Evolutionary conservation across 2,888 invertebrate species (phyloP).

Genomic region (Acleris laterana): DNA sequence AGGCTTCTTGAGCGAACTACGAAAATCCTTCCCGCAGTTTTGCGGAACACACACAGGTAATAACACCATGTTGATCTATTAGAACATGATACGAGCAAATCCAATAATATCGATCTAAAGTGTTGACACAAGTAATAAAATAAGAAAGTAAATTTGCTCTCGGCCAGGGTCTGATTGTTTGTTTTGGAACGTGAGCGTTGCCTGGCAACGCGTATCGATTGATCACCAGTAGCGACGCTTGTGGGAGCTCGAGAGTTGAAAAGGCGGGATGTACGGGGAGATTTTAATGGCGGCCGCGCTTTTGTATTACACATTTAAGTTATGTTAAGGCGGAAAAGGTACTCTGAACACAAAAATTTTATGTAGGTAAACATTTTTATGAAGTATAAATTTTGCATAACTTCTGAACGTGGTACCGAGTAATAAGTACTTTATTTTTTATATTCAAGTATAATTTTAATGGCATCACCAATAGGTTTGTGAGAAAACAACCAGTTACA

Average conservation of each 20-base stretch:
- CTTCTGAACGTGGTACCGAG: no score
- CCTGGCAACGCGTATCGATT: slow-evolving; percentile 79
- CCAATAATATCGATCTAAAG: slow-evolving; percentile 80
- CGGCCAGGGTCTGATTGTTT: slow-evolving; percentile 79
- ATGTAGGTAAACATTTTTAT: no score
- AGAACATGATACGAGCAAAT: slow-evolving; percentile 67
- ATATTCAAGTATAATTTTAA: no score
- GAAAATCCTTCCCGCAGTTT: slow-evolving; percentile 83
- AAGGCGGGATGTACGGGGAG: slow-evolving; percentile 45
- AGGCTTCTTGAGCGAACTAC: slow-evolving; percentile 80
- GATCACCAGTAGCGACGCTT: slow-evolving; percentile 66
- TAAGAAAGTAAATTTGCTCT: slow-evolving; percentile 82
- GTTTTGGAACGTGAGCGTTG: slow-evolving; percentile 84
- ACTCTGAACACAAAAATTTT: no score
- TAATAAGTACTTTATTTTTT: no score
- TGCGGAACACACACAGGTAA: slow-evolving; percentile 68
- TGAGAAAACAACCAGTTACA: no score
- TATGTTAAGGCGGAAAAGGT: no score
- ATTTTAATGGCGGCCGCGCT: slow-evolving; percentile 34
- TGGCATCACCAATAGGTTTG: no score
- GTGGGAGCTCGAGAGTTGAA: slow-evolving; percentile 32
- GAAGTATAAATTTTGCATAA: no score
- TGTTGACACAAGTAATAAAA: slow-evolving; percentile 83
- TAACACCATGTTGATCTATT: slow-evolving; percentile 62
- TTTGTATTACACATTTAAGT: not conserved